Evolutionary conservation across 2,797 vertebrate genomes (phyloP).

Genomic region (Pipistrellus kuhlii): DNA sequence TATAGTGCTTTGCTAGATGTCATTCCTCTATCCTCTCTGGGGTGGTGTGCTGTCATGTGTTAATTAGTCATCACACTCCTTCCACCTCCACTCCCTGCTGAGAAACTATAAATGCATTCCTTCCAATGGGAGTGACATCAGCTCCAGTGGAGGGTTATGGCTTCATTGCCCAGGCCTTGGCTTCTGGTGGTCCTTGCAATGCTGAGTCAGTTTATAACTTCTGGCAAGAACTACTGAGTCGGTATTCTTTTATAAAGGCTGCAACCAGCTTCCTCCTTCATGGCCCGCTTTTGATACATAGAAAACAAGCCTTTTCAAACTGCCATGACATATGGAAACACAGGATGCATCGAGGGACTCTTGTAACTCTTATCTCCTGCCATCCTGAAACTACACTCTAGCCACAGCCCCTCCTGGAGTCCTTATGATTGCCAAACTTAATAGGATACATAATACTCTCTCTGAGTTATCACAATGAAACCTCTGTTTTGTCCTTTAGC

Average conservation of each 20-base stretch:
- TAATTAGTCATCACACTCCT: neutral
- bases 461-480: neutral
- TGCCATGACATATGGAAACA: neutral
- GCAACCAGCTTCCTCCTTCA: neutral
- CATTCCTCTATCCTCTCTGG: neutral
- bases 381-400: neutral
- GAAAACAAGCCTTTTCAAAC: neutral
- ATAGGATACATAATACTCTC: neutral
- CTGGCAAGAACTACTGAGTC: neutral
- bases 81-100: fast-evolving
- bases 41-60: neutral
- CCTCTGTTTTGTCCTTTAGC: neutral
- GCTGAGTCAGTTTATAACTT: neutral
- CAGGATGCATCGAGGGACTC: neutral
- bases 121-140: neutral
- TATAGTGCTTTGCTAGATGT: neutral
- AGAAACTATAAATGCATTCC: neutral
- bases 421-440: neutral
- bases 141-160: neutral
- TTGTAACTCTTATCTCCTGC: neutral
- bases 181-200: fast-evolving
- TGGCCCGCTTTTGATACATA: neutral
- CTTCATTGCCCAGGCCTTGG: neutral
- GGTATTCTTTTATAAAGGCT: neutral
- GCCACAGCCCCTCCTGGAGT: neutral